phyloP scores from a whole-genome alignment of 1,140 invertebrate species.

The Dolichoris vasculosae region DNA sequence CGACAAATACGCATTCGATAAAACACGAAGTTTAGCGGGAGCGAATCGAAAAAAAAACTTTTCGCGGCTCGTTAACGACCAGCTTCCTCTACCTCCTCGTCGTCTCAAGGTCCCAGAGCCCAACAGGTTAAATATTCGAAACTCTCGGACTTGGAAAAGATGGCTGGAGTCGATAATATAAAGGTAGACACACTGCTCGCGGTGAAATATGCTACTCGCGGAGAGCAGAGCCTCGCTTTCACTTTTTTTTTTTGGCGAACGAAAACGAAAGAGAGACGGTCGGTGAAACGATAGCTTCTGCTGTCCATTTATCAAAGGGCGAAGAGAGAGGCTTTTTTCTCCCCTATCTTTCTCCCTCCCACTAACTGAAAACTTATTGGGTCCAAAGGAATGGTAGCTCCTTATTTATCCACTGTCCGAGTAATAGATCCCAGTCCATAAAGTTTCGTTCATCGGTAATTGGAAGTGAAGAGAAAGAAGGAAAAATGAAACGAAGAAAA shows the following conservation, averaged over 20 bases:
- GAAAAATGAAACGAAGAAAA: not conserved
- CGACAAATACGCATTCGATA: constrained; percentile 18
- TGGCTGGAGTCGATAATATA: constrained; percentile 45
- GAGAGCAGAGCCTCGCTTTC: not conserved
- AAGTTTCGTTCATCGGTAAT: constrained; percentile 63
- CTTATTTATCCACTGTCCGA: constrained; percentile 65
- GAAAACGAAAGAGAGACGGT: constrained; percentile 2
- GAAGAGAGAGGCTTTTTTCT: not conserved
- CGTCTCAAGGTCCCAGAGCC: too few species aligned
- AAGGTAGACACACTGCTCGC: constrained; percentile 9
- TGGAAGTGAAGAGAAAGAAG: constrained; percentile 52
- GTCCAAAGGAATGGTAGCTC: constrained; percentile 58
- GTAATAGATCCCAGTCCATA: constrained; percentile 65
- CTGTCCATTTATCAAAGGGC: constrained; percentile 66
- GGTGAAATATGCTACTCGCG: constrained; percentile 35
- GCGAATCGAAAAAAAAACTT: not conserved
- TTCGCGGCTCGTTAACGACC: constrained; percentile 3
- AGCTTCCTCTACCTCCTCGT: too few species aligned
- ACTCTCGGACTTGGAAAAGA: not conserved
- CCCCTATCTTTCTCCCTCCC: not conserved
- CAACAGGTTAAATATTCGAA: constrained; percentile 26
- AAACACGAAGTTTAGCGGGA: not conserved
- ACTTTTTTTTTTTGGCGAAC: not conserved
- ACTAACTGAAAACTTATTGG: constrained; percentile 63
- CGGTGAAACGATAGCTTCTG: constrained; percentile 57